Conservation (phyloP, 2,797 vertebrate species). For the Chiloscyllium punctatum region DNA sequence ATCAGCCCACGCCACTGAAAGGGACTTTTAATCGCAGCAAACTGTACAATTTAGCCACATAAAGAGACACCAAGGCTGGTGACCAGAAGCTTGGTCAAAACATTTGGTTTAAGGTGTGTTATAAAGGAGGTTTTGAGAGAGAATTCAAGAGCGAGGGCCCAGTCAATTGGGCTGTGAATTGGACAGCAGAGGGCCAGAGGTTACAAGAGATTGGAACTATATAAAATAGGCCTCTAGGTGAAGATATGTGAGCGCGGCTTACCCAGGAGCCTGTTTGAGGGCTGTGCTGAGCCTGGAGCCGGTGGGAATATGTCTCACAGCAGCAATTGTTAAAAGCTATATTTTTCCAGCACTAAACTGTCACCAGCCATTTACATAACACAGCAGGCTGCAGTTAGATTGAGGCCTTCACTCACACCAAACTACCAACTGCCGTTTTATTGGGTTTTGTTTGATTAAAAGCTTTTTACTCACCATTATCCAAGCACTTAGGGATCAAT, state of each 20-base stretch:
- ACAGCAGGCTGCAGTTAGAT: neutral
- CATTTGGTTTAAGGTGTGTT: neutral
- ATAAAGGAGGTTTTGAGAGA: neutral
- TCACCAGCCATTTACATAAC: neutral
- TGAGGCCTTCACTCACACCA: neutral
- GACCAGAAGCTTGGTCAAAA: neutral
- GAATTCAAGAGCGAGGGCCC: neutral
- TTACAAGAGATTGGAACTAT: too few relatives aligned
- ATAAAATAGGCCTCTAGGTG: neutral
- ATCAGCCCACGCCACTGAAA: neutral
- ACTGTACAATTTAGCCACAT: neutral
- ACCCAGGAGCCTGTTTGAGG: too few relatives aligned
- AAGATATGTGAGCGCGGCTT: neutral
- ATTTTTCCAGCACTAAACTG: neutral
- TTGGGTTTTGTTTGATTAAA: constrained; percentile 28
- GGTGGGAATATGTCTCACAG: neutral
- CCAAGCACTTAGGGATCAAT: constrained; percentile 34
- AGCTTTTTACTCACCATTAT: constrained; percentile 28
- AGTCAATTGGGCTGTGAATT: neutral
- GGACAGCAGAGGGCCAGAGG: neutral
- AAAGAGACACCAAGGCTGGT: neutral
- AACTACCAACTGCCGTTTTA: constrained; percentile 16
- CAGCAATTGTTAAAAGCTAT: too few relatives aligned
- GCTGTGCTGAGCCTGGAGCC: too few relatives aligned
- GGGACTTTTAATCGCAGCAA: neutral